Conservation (phyloP, 2,797 vertebrate genomes). For the Serranus cabrilla region DNA sequence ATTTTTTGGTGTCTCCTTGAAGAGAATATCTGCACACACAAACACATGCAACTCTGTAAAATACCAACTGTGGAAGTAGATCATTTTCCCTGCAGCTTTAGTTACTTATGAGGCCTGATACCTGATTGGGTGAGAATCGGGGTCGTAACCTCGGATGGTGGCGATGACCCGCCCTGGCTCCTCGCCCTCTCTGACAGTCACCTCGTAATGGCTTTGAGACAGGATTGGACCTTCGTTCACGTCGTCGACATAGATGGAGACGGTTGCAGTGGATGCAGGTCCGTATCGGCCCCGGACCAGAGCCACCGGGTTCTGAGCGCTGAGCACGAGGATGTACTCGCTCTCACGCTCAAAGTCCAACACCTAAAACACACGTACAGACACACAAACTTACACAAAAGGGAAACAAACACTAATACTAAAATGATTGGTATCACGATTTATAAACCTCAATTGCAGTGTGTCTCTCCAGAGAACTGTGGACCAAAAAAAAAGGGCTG, state of each 20-base stretch:
- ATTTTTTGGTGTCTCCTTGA: slow-evolving; percentile 87
- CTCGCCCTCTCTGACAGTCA: slow-evolving; percentile 85
- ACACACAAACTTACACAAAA: neutral
- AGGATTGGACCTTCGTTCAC: slow-evolving; percentile 86
- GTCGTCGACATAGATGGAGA: slow-evolving; percentile 87
- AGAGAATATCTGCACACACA: slow-evolving; percentile 84
- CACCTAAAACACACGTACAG: slow-evolving; percentile 72
- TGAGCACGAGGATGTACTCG: slow-evolving; percentile 87
- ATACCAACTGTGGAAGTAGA: neutral
- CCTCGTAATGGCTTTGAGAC: slow-evolving; percentile 87
- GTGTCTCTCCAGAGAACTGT: no score
- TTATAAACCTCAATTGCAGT: no score
- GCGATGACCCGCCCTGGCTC: slow-evolving; percentile 87
- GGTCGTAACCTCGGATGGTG: slow-evolving; percentile 86
- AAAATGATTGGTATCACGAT: neutral
- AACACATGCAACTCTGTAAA: neutral
- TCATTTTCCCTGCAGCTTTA: neutral
- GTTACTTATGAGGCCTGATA: slow-evolving; percentile 16
- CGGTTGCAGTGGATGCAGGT: slow-evolving; percentile 87
- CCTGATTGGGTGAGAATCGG: slow-evolving; percentile 86
- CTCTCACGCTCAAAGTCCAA: slow-evolving; percentile 90
- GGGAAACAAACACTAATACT: neutral
- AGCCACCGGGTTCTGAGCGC: slow-evolving; percentile 85
- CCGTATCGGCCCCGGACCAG: slow-evolving; percentile 87
- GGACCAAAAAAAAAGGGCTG: no score